Base-by-base conservation (phyloP, 1,140 invertebrate genomes). In the Philopotamus ludificatus region DNA sequence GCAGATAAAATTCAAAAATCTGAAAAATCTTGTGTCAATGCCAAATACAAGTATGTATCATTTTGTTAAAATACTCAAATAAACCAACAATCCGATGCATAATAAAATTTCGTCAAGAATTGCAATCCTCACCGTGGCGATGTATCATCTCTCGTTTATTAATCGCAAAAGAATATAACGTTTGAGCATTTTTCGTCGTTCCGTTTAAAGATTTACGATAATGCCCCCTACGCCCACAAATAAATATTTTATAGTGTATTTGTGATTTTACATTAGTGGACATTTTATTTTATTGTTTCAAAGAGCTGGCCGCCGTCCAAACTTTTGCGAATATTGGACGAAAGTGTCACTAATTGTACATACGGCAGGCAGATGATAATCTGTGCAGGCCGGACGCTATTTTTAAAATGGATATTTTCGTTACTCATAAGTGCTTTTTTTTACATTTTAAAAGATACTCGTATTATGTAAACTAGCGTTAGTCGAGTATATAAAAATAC, bases 321-420 rank as follows among this genome's bases (percentile, higher is more conserved):
- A 60, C 49, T 54, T 63, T 55, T 34, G 34, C 62, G 21, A 60
- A 55, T 63, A 54, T 55, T 53, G 41, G 50, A 63, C 23, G 50
- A 54, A 63, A 55, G 41, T 41, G 57, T 60, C 57, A 55, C 50
- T 53, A 63, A 54, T 54, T 63, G 62, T 63, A 54, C 62, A 63
- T 53, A 55, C 62, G 25, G 62, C 51, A 63, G 62, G 55, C 62
- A 55, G 62, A 63, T 63, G 49, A 54, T 54, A 54, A 63, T 63
- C 62, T 55, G 49, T 54, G 41, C 62, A 55, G 51, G 62, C 62
- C 26, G 26, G 15, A 9, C 2, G 20, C 26, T 55, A 58, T 58
- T 54, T 63, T 55, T 54, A 63, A 50, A 41, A 28, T 44, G 1
- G 28, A 15, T 63, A 63, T 63, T 63, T 63, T 55, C 9, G 41